These are phyloP conservation scores for Lasioglossum morio DNA, from an alignment of 2,888 invertebrate genomes.

Conservation along the genomic window DNA sequence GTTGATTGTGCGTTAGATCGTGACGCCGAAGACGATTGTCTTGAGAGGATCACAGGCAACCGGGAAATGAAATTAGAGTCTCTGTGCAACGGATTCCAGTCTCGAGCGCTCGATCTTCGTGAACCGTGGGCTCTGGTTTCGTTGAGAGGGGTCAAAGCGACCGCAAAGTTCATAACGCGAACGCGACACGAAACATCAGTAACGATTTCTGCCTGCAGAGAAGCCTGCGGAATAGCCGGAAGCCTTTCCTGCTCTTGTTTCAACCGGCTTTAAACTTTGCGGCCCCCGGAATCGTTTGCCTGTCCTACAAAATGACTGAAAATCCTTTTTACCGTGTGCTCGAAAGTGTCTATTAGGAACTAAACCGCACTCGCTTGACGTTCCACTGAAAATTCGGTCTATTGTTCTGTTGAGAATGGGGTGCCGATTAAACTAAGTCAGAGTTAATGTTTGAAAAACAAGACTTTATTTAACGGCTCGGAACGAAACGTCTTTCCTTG, in stretches of 20 bases:
- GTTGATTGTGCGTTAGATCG: background rate
- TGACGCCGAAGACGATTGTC: background rate
- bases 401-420: too few species aligned
- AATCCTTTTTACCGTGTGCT: conserved; percentile 8
- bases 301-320: conserved; percentile 16
- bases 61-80: conserved; percentile 25
- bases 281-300: conserved; percentile 18
- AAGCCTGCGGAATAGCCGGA: conserved; percentile 34
- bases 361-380: background rate
- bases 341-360: background rate
- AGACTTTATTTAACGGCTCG: too few species aligned
- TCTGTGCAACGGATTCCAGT: conserved; percentile 12
- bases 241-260: conserved; percentile 29
- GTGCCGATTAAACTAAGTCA: too few species aligned
- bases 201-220: conserved; percentile 28
- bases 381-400: background rate
- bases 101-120: background rate
- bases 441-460: too few species aligned
- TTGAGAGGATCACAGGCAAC: background rate
- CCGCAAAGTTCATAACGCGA: conserved; percentile 53
- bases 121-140: conserved; percentile 21
- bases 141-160: conserved; percentile 37
- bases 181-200: conserved; percentile 12
- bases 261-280: conserved; percentile 45
- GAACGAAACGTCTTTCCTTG: too few species aligned